phyloP scores from a whole-genome alignment of 2,888 invertebrate genomes.

The Microplitis manilae region DNA sequence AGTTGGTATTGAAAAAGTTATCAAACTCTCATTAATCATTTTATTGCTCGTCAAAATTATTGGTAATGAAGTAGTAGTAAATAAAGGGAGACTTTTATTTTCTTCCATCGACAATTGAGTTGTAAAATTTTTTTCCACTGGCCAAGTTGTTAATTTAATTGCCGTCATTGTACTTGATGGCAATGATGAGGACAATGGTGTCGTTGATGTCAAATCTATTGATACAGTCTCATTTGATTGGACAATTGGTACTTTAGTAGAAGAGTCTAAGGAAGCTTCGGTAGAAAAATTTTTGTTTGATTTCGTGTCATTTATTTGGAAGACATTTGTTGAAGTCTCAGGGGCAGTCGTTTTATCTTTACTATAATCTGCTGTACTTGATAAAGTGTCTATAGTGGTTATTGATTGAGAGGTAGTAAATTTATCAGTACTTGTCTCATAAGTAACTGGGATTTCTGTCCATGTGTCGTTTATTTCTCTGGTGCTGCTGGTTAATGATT shows the following conservation, averaged over 20 bases:
- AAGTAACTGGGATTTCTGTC: not conserved
- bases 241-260: slow-evolving; percentile 8
- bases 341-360: slow-evolving; percentile 18
- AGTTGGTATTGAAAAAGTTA: slow-evolving; percentile 1
- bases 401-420: not conserved
- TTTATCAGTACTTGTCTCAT: not conserved
- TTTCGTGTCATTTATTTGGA: slow-evolving; percentile 30
- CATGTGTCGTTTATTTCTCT: not conserved
- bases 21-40: not conserved
- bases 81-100: not conserved
- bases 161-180: not conserved
- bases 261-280: slow-evolving; percentile 10
- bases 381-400: not conserved
- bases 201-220: not conserved
- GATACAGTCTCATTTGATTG: not conserved
- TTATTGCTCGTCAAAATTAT: not conserved
- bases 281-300: slow-evolving; percentile 18
- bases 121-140: not conserved
- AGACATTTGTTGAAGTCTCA: slow-evolving; percentile 22
- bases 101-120: not conserved
- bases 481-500: not conserved
- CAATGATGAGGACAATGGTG: not conserved
- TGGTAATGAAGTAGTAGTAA: not conserved
- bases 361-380: not conserved
- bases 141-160: not conserved